Evolutionary conservation across 2,888 invertebrate genomes (phyloP), one percentile per base, ranked within the genome.

Genomic region (Lochmaea capreae): DNA sequence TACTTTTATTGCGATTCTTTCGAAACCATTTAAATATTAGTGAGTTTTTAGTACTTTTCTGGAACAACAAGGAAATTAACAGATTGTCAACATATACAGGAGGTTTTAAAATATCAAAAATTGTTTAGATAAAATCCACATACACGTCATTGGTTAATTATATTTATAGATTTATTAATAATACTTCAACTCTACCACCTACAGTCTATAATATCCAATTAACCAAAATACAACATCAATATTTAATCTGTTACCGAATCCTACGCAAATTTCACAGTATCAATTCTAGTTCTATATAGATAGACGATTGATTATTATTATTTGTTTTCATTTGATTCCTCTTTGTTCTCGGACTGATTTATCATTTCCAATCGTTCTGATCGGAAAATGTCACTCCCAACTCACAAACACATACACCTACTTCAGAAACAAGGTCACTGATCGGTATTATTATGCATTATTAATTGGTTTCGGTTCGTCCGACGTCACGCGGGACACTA

Each of bases 1-100:
- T 65, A 39, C 57, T 52, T 71, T 71, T 71, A 71, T 71, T 71
- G 57, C 26, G 46, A 71, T 65, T 65, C n/a, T 71, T 65, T 71
- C 62, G 16, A 10, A 54, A 54, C 9, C 16, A 16, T 54, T 54
- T 54, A 18, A 18, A 49, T 49, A n/a, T n/a, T 49, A 49, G 49
- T 49, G 6, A 49, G n/a, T 14, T 49, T 49, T 49, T n/a, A n/a
- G n/a, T 49, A 49, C 14, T 49, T 5, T n/a, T 14, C n/a, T 6
- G 5, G 14, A 8, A 49, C 5, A 49, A 49, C 49, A 6, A 6
- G n/a, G 49, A 49, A 49, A 49, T n/a, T n/a, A 49, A 49, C 33
- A 49, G 4, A 46, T 49, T n/a, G 49, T 12, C 14, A n/a, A n/a
- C 49, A 49, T 33, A 8, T 33, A 33, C 33, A 33, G 33, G 33